phyloP scores from a whole-genome alignment of 2,888 invertebrate genomes.

The Ptychoptera albimana region DNA sequence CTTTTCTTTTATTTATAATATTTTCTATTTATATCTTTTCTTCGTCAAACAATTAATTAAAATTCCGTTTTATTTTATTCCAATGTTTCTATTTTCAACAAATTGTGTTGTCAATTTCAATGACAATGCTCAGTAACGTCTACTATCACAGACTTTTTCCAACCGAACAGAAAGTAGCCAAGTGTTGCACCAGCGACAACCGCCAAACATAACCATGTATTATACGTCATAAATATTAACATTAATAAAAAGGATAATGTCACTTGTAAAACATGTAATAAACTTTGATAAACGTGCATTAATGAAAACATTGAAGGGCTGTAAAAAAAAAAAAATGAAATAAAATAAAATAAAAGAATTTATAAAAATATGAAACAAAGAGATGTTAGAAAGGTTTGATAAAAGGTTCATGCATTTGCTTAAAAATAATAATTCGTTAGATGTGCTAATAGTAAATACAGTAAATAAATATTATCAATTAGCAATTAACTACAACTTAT shows the following conservation, averaged over 20 bases:
- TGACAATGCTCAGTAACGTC: conserved; percentile 95
- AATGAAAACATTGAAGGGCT: conserved; percentile 73
- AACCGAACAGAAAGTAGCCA: conserved; percentile 90
- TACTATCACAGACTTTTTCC: conserved; percentile 86
- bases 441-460: too few relatives aligned
- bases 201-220: conserved; percentile 81
- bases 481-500: too few relatives aligned
- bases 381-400: not conserved
- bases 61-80: too few relatives aligned
- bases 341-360: conserved; percentile 6
- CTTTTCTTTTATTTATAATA: too few relatives aligned
- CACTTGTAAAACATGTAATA: conserved; percentile 79
- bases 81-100: too few relatives aligned
- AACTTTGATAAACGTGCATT: conserved; percentile 73
- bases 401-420: not conserved
- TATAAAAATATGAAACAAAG: not conserved
- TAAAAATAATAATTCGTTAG: too few relatives aligned
- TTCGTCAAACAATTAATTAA: too few relatives aligned
- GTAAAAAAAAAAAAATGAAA: conserved; percentile 20
- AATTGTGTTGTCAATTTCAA: conserved; percentile 33
- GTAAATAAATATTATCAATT: too few relatives aligned
- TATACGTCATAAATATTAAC: conserved; percentile 96
- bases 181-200: conserved; percentile 77
- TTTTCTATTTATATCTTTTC: too few relatives aligned
- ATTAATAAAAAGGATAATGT: conserved; percentile 84